phyloP scores from a whole-genome alignment of 2,113 vertebrate species.

The Ctenodactylus gundi region DNA sequence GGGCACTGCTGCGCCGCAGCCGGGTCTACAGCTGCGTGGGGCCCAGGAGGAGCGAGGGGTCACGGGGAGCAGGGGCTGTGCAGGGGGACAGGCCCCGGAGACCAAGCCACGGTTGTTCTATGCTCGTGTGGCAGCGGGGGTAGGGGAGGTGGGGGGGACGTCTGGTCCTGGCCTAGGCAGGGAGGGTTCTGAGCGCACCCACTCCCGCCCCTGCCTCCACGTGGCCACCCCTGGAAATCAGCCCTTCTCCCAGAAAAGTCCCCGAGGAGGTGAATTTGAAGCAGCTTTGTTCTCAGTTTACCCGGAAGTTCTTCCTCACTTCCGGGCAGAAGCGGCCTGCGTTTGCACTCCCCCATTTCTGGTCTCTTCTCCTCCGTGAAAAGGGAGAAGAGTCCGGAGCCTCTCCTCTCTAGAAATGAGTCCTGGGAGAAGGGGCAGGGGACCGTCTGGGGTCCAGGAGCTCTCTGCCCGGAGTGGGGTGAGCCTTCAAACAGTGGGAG shows the following conservation, averaged over 20 bases:
- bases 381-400: neutral
- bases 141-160: too few species aligned
- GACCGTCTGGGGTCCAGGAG: too few species aligned
- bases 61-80: neutral
- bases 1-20: rapidly evolving
- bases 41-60: neutral
- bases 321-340: neutral
- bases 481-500: rapidly evolving
- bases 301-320: neutral
- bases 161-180: neutral
- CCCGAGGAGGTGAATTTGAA: neutral
- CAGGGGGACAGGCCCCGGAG: neutral
- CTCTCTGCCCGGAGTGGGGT: rapidly evolving
- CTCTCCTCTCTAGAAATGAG: neutral
- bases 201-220: neutral
- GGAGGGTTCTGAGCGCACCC: neutral
- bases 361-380: rapidly evolving
- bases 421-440: neutral
- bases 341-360: neutral
- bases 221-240: neutral
- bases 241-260: neutral
- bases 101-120: rapidly evolving
- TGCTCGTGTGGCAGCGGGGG: neutral
- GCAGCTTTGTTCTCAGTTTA: neutral
- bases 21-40: neutral